These are phyloP conservation scores for Falco cherrug DNA, from an alignment of 2,797 vertebrate genomes.

Conservation along the genomic window DNA sequence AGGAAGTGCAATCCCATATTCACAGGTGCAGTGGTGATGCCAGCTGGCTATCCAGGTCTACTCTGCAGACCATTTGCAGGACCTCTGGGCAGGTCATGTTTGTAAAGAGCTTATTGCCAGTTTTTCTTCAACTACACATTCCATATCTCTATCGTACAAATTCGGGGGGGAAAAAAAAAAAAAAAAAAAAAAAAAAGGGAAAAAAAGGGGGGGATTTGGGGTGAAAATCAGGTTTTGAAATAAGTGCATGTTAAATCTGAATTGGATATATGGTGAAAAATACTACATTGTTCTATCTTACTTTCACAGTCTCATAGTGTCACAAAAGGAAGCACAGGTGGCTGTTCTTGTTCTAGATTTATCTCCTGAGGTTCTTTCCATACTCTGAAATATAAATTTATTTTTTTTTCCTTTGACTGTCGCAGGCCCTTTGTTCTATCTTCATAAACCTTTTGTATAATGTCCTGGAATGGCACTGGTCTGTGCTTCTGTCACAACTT, in stretches of 20 bases:
- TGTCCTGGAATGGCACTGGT: background rate
- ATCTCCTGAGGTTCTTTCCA: background rate
- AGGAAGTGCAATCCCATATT: background rate
- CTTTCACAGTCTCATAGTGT: background rate
- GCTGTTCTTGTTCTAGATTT: background rate
- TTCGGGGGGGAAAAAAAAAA: background rate
- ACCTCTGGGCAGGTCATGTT: background rate
- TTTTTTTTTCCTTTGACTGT: background rate
- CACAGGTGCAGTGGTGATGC: background rate
- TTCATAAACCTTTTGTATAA: background rate
- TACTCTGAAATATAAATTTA: background rate
- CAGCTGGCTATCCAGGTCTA: conserved; percentile 14
- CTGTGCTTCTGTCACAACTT: background rate
- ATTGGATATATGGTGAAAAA: background rate
- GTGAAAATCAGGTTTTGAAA: background rate
- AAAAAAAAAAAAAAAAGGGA: background rate
- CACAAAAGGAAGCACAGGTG: background rate
- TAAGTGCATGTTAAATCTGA: background rate
- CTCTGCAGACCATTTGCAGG: background rate
- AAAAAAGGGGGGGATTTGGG: background rate
- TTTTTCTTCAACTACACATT: background rate
- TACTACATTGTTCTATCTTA: background rate
- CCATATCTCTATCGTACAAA: background rate
- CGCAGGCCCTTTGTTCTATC: background rate
- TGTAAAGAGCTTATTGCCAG: background rate